Percentiles rank a stretch among this genome's conserved stretches.
Conservation (phyloP, 2,797 vertebrate species). For the Sebastes variabilis region DNA sequence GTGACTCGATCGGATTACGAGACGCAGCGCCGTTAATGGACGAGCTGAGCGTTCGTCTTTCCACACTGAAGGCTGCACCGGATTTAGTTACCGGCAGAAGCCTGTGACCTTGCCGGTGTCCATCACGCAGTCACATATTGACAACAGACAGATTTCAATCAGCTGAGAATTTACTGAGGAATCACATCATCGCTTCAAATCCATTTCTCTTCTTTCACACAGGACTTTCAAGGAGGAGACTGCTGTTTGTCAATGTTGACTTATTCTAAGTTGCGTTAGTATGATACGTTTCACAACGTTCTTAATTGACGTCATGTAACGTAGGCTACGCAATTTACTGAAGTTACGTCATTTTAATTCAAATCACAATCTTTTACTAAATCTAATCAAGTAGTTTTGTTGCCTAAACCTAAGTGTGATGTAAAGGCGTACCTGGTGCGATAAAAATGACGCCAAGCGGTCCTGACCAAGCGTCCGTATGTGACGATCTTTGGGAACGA, state of each 20-base stretch:
- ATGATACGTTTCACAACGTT: not conserved
- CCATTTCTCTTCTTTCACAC: not conserved
- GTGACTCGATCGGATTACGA: constrained; percentile 69
- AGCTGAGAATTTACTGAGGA: constrained; percentile 9
- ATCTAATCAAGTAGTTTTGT: no score
- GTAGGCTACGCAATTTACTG: not conserved
- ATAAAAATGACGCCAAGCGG: no score
- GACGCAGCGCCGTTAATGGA: constrained; percentile 64
- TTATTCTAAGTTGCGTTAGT: no score
- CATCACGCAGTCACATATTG: constrained; percentile 37
- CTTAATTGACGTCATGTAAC: not conserved
- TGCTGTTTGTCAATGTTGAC: no score
- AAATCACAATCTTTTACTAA: no score
- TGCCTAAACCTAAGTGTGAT: no score
- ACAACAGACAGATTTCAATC: constrained; percentile 44
- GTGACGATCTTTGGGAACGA: not conserved
- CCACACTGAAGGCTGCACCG: not conserved
- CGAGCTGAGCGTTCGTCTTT: constrained; percentile 39
- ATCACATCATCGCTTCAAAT: not conserved
- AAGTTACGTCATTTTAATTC: no score
- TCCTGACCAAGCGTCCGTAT: no score
- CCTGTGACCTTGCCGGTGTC: constrained; percentile 64
- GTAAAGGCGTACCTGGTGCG: no score
- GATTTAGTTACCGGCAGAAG: constrained; percentile 56
- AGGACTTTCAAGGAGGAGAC: not conserved